Percentiles rank a stretch among this genome's conserved stretches.
Evolutionary conservation across 2,113 vertebrate genomes (phyloP).

Genomic region (Periophthalmus modestus): DNA sequence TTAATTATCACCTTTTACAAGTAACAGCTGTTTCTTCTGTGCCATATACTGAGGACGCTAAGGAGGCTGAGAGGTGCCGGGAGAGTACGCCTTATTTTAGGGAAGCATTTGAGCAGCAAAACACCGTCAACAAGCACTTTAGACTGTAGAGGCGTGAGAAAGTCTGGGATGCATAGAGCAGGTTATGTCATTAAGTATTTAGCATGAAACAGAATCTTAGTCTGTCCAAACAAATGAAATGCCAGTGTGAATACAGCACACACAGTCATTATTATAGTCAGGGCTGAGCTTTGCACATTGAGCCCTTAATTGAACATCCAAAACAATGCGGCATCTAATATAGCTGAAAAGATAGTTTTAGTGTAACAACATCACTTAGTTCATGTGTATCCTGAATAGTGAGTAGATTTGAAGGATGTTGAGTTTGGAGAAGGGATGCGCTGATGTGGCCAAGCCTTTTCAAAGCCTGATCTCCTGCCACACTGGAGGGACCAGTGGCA

Average conservation of each 20-base stretch:
- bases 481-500: too few species aligned
- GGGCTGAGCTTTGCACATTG: too few species aligned
- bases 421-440: too few species aligned
- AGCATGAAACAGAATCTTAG: background rate
- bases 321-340: too few species aligned
- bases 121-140: background rate
- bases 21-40: conserved; percentile 14
- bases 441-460: too few species aligned
- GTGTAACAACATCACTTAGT: too few species aligned
- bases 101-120: background rate
- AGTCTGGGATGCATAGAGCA: background rate
- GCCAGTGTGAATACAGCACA: background rate
- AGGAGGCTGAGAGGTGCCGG: conserved; percentile 5
- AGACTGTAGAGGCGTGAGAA: background rate
- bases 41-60: conserved; percentile 8
- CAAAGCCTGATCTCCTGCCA: too few species aligned
- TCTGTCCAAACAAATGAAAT: background rate
- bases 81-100: conserved; percentile 3
- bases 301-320: too few species aligned
- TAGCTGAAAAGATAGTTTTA: too few species aligned
- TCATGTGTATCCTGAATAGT: too few species aligned
- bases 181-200: background rate
- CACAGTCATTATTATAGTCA: too few species aligned
- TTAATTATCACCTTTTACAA: conserved; percentile 30
- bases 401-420: too few species aligned